Evolutionary conservation across 2,113 vertebrate genomes (phyloP).

Genomic region (Hyperopisus bebe): DNA sequence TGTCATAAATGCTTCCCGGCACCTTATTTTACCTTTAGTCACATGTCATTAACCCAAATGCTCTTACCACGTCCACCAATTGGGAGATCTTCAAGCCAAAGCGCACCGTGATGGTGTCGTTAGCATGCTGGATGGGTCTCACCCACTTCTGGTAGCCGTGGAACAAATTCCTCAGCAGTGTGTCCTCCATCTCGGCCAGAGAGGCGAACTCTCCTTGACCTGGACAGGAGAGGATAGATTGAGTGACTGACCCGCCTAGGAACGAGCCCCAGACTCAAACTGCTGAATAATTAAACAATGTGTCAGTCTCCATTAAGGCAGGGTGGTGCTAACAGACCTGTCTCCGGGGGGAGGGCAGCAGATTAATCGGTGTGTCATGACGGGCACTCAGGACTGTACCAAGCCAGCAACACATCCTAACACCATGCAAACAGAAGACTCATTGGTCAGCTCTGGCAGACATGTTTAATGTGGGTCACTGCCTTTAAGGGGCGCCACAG

Average conservation of each 20-base stretch:
- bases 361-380: not conserved
- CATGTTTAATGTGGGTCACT: not conserved
- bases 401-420: not conserved
- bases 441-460: not conserved
- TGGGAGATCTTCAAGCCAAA: slow-evolving; percentile 82
- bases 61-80: slow-evolving; percentile 75
- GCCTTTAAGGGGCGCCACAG: not conserved
- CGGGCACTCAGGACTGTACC: not conserved
- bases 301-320: not conserved
- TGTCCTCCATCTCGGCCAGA: slow-evolving; percentile 63
- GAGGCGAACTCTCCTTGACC: slow-evolving; percentile 49
- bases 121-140: slow-evolving; percentile 67
- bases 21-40: not conserved
- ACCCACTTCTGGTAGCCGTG: slow-evolving; percentile 76
- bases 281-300: not conserved
- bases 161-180: slow-evolving; percentile 68
- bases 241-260: not conserved
- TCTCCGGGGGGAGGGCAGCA: not conserved
- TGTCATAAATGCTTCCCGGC: not conserved
- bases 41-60: not conserved
- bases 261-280: not conserved
- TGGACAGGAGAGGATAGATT: slow-evolving; percentile 19
- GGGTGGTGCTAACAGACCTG: not conserved
- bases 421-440: not conserved
- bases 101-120: slow-evolving; percentile 68